Percentiles rank a stretch among this genome's conserved stretches.
Evolutionary conservation across 2,888 invertebrate species (phyloP).

Genomic region (Cacoxenus indagator): DNA sequence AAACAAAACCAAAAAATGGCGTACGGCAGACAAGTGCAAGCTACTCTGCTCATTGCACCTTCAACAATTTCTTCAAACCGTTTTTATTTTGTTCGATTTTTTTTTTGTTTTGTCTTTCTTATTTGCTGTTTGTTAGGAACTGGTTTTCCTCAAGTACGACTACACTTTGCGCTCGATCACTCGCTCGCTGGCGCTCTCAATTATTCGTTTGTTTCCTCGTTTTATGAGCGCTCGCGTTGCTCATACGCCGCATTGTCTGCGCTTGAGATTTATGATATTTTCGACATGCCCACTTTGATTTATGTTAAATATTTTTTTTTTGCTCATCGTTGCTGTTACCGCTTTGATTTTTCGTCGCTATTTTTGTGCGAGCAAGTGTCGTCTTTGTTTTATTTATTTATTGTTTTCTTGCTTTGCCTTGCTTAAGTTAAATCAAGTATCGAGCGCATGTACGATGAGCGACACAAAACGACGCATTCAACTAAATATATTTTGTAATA

Average conservation of each 20-base stretch:
- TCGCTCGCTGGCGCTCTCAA: constrained; percentile 50
- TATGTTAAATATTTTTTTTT: constrained; percentile 40
- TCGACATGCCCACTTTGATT: constrained; percentile 32
- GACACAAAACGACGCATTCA: background rate
- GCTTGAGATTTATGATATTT: constrained; percentile 7
- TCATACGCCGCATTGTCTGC: constrained; percentile 14
- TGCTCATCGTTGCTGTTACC: background rate
- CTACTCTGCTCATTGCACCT: background rate
- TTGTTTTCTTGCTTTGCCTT: constrained; percentile 47
- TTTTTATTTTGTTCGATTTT: background rate
- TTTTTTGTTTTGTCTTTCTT: constrained; percentile 36
- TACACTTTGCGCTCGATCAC: constrained; percentile 46
- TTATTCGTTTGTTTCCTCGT: constrained; percentile 20
- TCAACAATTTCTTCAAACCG: background rate
- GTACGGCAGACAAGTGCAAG: background rate
- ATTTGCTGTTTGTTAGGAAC: constrained; percentile 38
- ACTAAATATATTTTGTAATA: constrained; percentile 23
- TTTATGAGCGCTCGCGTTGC: background rate
- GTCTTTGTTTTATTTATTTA: constrained; percentile 25
- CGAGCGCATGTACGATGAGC: constrained; percentile 9
- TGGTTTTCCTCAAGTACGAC: constrained; percentile 58
- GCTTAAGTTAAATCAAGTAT: constrained; percentile 39
- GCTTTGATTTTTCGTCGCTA: background rate
- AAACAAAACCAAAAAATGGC: background rate
- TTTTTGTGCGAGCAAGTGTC: constrained; percentile 10